Evolutionary conservation across 2,797 vertebrate species (phyloP), one percentile per base, ranked within the genome.

Genomic region (Acridotheres tristis): DNA sequence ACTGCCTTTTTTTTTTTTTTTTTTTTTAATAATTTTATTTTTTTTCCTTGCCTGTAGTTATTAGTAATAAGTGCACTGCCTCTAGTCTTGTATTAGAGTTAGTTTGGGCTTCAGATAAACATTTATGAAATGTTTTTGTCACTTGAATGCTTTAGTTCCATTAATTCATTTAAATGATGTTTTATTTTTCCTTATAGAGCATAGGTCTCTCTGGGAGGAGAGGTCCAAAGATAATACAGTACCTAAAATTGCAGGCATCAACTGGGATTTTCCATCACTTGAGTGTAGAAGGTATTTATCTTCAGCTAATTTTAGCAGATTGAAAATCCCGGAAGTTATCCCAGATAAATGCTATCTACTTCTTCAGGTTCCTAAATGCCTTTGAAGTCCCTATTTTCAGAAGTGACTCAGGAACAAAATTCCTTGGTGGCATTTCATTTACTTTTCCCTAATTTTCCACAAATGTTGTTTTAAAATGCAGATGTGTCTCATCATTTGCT

Each of bases 221-320:
- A 40, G 19, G 91, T 84, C 23, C 53, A 71, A 71, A 93, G 34
- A 40, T 58, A 85, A 75, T 63, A 29, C 30, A 85, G 54, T 72
- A 84, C 63, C 66, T 95, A 85, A 91, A 92, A 93, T 78, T 85
- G 40, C 71, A 89, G 21, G 20, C 42, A 81, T 88, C 69, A 84
- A 2, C 69, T 76, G 51, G 66, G 87, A 84, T 95, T 96, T 96
- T 91, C 58, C 11, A 9, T 78, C 63, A 55, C n/a, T 86, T 63
- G 57, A 86, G 29, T 84, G 21, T 25, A 78, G 73, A 86, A 78
- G 36, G 73, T 94, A 81, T 96, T 94, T 95, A 58, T 91, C 69
- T 73, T 79, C 54, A 76, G 80, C 90, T 95, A 94, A 95, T 94
- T 94, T 93, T 93, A 93, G 77, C 91, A 66, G 73, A 43, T 63